A percentile compares a stretch with the other conserved stretches of the same genome.
These are phyloP conservation scores for Melolontha melolontha DNA, from an alignment of 2,888 invertebrate genomes.

Conservation along the genomic window DNA sequence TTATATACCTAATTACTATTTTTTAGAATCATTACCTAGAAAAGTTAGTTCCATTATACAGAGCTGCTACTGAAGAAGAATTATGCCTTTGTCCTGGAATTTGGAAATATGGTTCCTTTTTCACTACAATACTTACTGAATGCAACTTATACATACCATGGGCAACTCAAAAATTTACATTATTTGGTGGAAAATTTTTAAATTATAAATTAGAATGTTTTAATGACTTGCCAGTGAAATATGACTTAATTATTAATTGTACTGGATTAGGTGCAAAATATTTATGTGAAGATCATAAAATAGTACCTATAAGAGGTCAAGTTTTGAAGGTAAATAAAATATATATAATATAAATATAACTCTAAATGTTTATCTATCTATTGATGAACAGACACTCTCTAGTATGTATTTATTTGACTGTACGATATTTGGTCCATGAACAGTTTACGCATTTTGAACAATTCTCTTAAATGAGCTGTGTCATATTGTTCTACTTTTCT, in stretches of 20 bases:
- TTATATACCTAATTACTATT: no score
- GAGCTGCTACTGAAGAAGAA: conserved; percentile 79
- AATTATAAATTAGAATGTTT: conserved; percentile 72
- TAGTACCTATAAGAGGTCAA: conserved; percentile 88
- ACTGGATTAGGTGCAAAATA: conserved; percentile 85
- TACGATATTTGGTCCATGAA: no score
- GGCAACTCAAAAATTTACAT: conserved; percentile 74
- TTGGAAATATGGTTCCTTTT: conserved; percentile 88
- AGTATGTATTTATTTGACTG: no score
- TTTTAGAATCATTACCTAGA: conserved; percentile 82
- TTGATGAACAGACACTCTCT: no score
- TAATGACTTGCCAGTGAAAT: conserved; percentile 70
- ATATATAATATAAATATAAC: conserved; percentile 6
- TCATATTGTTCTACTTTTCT: no score
- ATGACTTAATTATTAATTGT: conserved; percentile 86
- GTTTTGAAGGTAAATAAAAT: conserved; percentile 78
- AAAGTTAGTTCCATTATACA: conserved; percentile 80
- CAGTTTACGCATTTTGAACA: no score
- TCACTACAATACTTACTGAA: conserved; percentile 83
- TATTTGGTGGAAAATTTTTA: conserved; percentile 74
- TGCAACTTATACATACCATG: conserved; percentile 82
- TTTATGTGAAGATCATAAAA: conserved; percentile 79
- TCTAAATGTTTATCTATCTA: no score
- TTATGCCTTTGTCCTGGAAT: conserved; percentile 76
- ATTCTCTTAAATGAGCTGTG: no score